Evolutionary conservation across 2,113 vertebrate species (phyloP), one percentile per base, ranked within the genome.

Genomic region (Haemorhous mexicanus): DNA sequence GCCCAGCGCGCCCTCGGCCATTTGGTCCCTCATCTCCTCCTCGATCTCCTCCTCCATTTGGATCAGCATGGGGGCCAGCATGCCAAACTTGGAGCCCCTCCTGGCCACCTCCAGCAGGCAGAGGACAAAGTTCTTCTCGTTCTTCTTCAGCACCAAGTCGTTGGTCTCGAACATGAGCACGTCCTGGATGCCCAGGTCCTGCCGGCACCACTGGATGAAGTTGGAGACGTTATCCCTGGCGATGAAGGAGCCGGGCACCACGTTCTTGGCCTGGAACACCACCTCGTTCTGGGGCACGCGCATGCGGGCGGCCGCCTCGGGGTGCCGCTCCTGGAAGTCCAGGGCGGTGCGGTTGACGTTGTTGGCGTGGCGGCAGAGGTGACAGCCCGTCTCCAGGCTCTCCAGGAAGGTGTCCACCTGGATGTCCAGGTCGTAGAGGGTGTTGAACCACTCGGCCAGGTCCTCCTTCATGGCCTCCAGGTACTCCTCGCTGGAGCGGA

Each of bases 91-190:
- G 93, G 99, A 98, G 15, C 99, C 99, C 0, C 99, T 98, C 27
- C 99, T 97, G 10, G 99, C 99, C 95, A 99, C 99, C 97, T 99
- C 99, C 43, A 99, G 94, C 70, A 99, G 97, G 69, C 99, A 99
- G 22, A 99, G 98, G 21, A 99, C 98, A 19, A 99, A 98, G 62
- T 99, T 99, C 97, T 99, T 99, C 98, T 99, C 99, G 9, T 99
- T 99, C 97, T 98, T 99, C 47, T 97, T 98, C 92, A 99, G 98
- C 95, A 99, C 99, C 97, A 99, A 50, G 98, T 99, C 99, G 23
- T 99, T 99, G 17, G 99, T 99, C 97, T 99, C 99, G 2, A 99
- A 99, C 99, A 99, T 99, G 83, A 99, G 98, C 52, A 99, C 99
- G 22, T 99, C 99, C 50, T 99, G 99, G 96, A 99, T 98, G 63